phyloP scores from a whole-genome alignment of 2,797 vertebrate genomes.

The Gallirallus australis region DNA sequence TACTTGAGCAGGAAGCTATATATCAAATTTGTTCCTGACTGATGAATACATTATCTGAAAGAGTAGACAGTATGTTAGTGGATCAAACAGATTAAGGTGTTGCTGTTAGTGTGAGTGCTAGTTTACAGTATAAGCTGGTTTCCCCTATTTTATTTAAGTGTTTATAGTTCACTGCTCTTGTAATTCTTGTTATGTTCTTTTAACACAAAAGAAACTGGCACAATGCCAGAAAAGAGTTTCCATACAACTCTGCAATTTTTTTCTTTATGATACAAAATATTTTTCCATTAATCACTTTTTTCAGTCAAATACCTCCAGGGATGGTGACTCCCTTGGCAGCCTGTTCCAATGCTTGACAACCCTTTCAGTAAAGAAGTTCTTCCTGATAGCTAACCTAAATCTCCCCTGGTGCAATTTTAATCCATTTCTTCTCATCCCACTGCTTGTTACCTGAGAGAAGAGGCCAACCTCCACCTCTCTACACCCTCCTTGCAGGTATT shows the following conservation, averaged over 20 bases:
- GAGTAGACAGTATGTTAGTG: neutral
- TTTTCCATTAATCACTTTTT: neutral
- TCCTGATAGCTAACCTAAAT: no score
- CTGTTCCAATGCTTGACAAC: no score
- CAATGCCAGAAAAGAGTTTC: neutral
- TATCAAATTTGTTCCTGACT: conserved; percentile 24
- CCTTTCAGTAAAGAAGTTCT: no score
- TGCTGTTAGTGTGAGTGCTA: neutral
- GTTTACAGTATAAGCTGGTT: neutral
- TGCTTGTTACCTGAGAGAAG: no score
- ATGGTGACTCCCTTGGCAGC: no score
- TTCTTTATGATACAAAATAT: neutral
- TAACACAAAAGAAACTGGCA: neutral
- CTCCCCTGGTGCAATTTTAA: no score
- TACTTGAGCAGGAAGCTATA: conserved; percentile 36
- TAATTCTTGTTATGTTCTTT: neutral
- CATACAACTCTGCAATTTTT: neutral
- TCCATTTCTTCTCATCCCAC: no score
- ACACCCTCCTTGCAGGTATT: no score
- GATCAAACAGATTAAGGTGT: neutral
- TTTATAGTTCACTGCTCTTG: neutral
- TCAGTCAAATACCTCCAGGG: neutral
- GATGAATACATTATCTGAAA: neutral
- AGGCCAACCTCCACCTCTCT: no score
- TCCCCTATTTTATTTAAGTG: neutral